Base-by-base conservation (phyloP, 35 echinoderm and acorn worm species). In the Holothuria glaberrima region DNA sequence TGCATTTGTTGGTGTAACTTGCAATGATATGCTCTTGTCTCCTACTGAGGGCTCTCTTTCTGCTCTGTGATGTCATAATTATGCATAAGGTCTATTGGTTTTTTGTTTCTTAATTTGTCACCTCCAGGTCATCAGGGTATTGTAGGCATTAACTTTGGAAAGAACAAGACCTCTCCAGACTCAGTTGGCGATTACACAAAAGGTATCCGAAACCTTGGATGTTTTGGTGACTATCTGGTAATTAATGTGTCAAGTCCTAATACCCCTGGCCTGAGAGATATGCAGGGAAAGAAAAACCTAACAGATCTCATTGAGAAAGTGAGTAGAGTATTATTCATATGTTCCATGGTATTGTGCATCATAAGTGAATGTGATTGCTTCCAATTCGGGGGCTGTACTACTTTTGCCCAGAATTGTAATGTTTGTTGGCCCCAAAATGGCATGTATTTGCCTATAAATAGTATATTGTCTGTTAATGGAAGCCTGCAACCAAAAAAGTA, bases 201-300 rank as follows among this genome's bases (percentile, higher is more conserved):
- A 33, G 95, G 95, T 28, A 90, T 98, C 6, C 57, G 84, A 44
- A 58, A 86, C 17, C 57, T 98, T 52, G 95, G 95, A 27, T 86
- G 86, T 22, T 89, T 94, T 17, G 95, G 92, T 18, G 92, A 98
- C 46, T 98, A 94, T 30, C 61, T 98, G 14, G 95, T 98, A n/a
- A 90, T 98, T 30, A 98, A 98, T 44, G 90, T 98, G 19, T 98
- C 95, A 4, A 98, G 95, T 86, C 95, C 95, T 0, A 98, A 98
- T 61, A 98, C 95, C 5, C 95, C 92, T 16, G 95, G 95, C n/a
- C 87, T 98, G 17, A 90, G 95, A 59, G 71, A 91, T 12, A 94
- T 98, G 90, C 95, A 98, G 72, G 92, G 95, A 45, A 94, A 83
- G 58, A 35, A 98, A 90, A 90, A 94, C 30, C 81, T 98, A 21